Percentiles rank a stretch among this genome's conserved stretches.
Conservation (phyloP, 2,888 invertebrate genomes). For the Dione juno region DNA sequence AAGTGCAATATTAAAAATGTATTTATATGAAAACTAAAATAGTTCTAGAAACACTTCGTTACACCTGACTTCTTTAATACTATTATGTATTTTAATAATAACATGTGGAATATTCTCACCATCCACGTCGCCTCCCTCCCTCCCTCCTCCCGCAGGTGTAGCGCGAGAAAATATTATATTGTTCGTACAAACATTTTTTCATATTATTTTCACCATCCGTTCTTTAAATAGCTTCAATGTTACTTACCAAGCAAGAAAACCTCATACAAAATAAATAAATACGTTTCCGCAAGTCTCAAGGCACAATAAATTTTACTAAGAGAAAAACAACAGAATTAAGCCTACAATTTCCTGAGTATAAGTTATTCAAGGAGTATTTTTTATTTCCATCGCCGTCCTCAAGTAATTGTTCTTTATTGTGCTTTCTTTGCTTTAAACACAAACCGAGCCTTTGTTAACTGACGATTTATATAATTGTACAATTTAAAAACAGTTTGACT, state of each 20-base stretch:
- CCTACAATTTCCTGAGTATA: slow-evolving; percentile 29
- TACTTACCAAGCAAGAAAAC: slow-evolving; percentile 6
- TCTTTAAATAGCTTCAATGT: slow-evolving; percentile 21
- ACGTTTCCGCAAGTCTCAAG: slow-evolving; percentile 23
- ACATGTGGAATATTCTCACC: background rate
- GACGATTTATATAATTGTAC: slow-evolving; percentile 18
- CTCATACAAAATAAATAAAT: slow-evolving; percentile 22
- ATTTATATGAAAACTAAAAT: background rate
- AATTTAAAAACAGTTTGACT: slow-evolving; percentile 14
- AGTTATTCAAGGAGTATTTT: slow-evolving; percentile 32
- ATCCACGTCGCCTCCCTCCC: background rate
- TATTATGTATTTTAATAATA: slow-evolving; percentile 10
- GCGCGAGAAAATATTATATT: slow-evolving; percentile 1
- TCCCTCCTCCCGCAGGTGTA: background rate
- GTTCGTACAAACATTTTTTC: slow-evolving; percentile 16
- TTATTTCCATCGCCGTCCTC: slow-evolving; percentile 29
- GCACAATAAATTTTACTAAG: slow-evolving; percentile 27
- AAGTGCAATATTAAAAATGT: slow-evolving; percentile 4
- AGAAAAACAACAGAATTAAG: slow-evolving; percentile 30
- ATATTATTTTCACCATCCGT: slow-evolving; percentile 4
- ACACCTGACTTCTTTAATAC: slow-evolving; percentile 2
- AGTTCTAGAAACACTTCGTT: slow-evolving; percentile 12
- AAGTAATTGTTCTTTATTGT: slow-evolving; percentile 37
- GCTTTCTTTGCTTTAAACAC: slow-evolving; percentile 23
- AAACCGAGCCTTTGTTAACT: slow-evolving; percentile 25